These are phyloP conservation scores for Cephus nigrinus DNA, from an alignment of 2,888 invertebrate genomes.

Conservation along the genomic window DNA sequence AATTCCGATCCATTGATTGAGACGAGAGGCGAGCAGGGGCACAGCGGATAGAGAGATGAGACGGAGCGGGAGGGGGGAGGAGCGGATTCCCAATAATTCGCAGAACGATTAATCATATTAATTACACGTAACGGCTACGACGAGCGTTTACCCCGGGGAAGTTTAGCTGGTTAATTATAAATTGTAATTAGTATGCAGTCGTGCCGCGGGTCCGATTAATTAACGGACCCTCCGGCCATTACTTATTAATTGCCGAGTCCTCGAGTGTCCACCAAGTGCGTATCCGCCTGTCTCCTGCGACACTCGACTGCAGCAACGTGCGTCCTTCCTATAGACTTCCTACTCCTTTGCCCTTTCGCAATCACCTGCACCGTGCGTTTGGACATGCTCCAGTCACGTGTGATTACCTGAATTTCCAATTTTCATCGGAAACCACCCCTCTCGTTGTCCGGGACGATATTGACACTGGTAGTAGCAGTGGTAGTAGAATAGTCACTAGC, in stretches of 20 bases:
- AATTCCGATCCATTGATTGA: background rate
- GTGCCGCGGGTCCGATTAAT: conserved; percentile 57
- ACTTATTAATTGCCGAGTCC: conserved; percentile 56
- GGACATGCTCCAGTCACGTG: background rate
- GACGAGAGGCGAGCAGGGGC: background rate
- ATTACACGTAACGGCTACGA: conserved; percentile 46
- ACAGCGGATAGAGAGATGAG: background rate
- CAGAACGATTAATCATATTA: conserved; percentile 62
- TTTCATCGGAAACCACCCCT: background rate
- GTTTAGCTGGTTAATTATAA: conserved; percentile 62
- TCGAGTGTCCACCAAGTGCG: conserved; percentile 36
- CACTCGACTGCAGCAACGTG: conserved; percentile 31
- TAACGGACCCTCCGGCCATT: conserved; percentile 56
- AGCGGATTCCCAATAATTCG: conserved; percentile 45
- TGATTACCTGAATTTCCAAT: background rate
- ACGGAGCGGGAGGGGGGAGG: background rate
- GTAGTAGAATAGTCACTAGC: background rate
- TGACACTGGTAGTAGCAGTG: background rate
- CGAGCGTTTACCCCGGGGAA: conserved; percentile 28
- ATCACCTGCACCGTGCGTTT: background rate
- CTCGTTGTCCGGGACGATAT: background rate
- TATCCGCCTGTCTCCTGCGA: conserved; percentile 51
- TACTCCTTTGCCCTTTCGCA: background rate
- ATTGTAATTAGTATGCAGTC: conserved; percentile 57
- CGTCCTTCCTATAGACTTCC: background rate